A percentile compares a stretch with the other conserved stretches of the same genome.
Evolutionary conservation across 2,113 vertebrate species (phyloP).

Genomic region (Gymnobelideus leadbeateri): DNA sequence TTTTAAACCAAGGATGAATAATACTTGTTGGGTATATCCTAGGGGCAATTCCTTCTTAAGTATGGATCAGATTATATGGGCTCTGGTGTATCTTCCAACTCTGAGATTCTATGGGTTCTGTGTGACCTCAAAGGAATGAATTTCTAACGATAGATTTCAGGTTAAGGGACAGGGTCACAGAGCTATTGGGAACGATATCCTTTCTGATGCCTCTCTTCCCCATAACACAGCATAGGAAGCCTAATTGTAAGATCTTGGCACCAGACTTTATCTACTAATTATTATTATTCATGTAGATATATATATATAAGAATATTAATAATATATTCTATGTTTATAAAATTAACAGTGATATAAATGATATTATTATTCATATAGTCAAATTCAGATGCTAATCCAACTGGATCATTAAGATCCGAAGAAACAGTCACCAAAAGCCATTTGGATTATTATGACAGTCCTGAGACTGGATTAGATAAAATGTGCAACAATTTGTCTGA

Average conservation of each 20-base stretch:
- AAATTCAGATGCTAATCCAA: not conserved
- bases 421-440: slow-evolving; percentile 45
- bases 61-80: not conserved
- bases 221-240: not conserved
- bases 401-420: slow-evolving; percentile 44
- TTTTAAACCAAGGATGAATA: not conserved
- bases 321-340: not conserved
- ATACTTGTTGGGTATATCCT: not conserved
- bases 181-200: not conserved
- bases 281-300: not conserved
- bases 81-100: not conserved
- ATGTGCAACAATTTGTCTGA: slow-evolving; percentile 32
- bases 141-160: not conserved
- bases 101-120: not conserved
- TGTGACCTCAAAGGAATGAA: not conserved
- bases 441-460: slow-evolving; percentile 45
- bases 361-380: not conserved
- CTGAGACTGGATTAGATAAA: slow-evolving; percentile 41
- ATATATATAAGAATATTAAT: not conserved
- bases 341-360: not conserved
- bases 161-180: not conserved
- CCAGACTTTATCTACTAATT: not conserved
- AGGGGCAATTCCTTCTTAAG: not conserved
- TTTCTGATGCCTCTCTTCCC: not conserved
- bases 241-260: not conserved